Base-by-base conservation (phyloP, 2,888 invertebrate genomes). In the Drosophila barbarae region DNA sequence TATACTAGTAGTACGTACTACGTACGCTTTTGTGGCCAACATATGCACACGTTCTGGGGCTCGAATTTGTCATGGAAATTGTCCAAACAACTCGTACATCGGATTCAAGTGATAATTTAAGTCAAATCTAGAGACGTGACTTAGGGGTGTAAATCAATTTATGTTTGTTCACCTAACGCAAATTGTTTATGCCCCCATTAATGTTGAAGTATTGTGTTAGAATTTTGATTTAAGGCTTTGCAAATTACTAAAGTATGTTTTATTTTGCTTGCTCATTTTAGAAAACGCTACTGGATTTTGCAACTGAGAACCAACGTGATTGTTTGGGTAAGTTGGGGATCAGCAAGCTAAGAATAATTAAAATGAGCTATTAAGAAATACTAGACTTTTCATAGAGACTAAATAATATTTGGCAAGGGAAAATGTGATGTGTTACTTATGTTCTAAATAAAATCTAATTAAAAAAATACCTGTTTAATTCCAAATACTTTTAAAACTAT, bases 1-100 rank as follows among this genome's bases (percentile, higher is more conserved):
- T 15, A 53, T 18, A 18, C 18, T 18, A 18, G 18, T 18, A 18
- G 53, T 47, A 55, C 69, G 66, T 21, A 21, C 30, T 32, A 69
- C 69, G 69, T 10, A 18, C 28, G 61, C 44, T 71, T 64, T 53
- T 71, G 77, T 70, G 69, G 71, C 49, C 66, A 21, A 8, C 30
- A 61, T 53, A 55, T 63, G 60, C 59, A 42, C 51, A 44, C 61
- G 52, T 57, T 53, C 47, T 38, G 56, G 23, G 54, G 58, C 72
- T 50, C 75, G 72, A 84, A 84, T 79, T 84, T 83, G 78, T 84
- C 76, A 77, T 74, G 70, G 85, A 80, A 84, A 85, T 57, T 61
- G 53, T 47, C 49, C 32, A 38, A 76, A 72, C 50, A 55, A 55
- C 66, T 59, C 55, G 77, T 81, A 85, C 81, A 85, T 85, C 78